Base-by-base conservation (phyloP, 2,113 vertebrate species). In the Peromyscus polionotus region DNA sequence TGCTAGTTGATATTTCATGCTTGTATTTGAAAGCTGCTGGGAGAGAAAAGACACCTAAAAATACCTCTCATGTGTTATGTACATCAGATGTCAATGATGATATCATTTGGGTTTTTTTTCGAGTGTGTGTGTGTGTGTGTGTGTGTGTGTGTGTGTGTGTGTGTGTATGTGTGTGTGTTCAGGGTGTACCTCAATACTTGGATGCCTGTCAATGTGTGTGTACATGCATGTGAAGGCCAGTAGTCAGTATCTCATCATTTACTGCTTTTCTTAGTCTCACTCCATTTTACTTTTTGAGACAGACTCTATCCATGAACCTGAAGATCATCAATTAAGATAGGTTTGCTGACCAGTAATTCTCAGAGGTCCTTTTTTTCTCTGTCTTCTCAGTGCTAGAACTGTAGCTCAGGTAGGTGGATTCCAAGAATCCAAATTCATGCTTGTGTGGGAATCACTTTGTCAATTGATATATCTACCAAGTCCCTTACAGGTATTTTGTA, bases 1-100 rank as follows among this genome's bases (percentile, higher is more conserved):
- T 87, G 63, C 87, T 92, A 85, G 73, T 94, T 95, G 63, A 68
- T 93, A 93, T 97, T 96, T 92, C 39, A 93, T 81, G 76, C 31
- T 84, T 93, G 39, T 7, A 28, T 90, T 86, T 94, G 73, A 91
- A 94, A 91, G 28, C 75, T 65, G 67, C 28, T 89, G 33, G 63
- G 57, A 77, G 67, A 94, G 67, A 86, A 91, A 92, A 89, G 83
- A 73, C 73, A 39, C 48, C 24, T 54, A 88, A 94, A 80, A 83
- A 61, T 90, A 33, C 36, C 24, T 39, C 14, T 61, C 63, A 80
- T 92, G 48, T 90, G 67, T 63, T 90, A 4, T 26, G 14, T 72
- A 28, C 39, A 93, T 61, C 33, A n/a, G 48, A 31, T 10, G 73
- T 75, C 45, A 45, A 59, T 67, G 79, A 72, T 19, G 9, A 86